A percentile compares a stretch with the other conserved stretches of the same genome.
These are phyloP conservation scores for Pelecanus crispus DNA, from an alignment of 2,113 vertebrate species.

Conservation along the genomic window DNA sequence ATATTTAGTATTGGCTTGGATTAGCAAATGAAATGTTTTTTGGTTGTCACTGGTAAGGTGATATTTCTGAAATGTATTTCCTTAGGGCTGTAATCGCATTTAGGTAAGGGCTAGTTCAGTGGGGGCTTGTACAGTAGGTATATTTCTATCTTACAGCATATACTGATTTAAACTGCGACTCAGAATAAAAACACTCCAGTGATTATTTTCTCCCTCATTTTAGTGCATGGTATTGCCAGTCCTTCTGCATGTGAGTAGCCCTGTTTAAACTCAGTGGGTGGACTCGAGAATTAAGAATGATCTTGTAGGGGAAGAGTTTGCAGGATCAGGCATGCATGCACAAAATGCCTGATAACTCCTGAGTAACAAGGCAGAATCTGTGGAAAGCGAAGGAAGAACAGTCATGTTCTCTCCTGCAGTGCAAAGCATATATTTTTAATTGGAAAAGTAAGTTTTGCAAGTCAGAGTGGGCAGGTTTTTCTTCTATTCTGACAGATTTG, in stretches of 20 bases:
- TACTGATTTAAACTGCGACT: not conserved
- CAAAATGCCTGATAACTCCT: constrained; percentile 42
- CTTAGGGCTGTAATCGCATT: not conserved
- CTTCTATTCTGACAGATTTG: constrained; percentile 60
- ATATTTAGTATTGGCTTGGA: constrained; percentile 5
- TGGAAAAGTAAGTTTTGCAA: constrained; percentile 53
- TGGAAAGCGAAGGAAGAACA: constrained; percentile 13
- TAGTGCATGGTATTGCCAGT: not conserved
- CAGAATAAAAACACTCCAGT: not conserved
- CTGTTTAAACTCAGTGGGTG: constrained; percentile 52
- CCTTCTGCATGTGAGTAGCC: constrained; percentile 33
- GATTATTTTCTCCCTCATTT: not conserved
- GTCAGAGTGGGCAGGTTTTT: constrained; percentile 52
- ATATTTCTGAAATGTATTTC: constrained; percentile 27
- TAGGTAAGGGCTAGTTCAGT: not conserved
- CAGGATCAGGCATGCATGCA: constrained; percentile 37
- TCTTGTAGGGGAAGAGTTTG: constrained; percentile 36
- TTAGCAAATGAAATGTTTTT: constrained; percentile 58
- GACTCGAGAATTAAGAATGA: constrained; percentile 36
- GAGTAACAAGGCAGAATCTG: constrained; percentile 8
- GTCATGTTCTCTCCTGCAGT: constrained; percentile 5
- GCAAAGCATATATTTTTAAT: constrained; percentile 20
- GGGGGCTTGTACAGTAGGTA: not conserved
- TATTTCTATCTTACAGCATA: not conserved
- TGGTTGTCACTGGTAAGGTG: constrained; percentile 23